Percentiles rank a stretch among this genome's conserved stretches.
Evolutionary conservation across 2,797 vertebrate genomes (phyloP).

Genomic region (Catamblyrhynchus diadema): DNA sequence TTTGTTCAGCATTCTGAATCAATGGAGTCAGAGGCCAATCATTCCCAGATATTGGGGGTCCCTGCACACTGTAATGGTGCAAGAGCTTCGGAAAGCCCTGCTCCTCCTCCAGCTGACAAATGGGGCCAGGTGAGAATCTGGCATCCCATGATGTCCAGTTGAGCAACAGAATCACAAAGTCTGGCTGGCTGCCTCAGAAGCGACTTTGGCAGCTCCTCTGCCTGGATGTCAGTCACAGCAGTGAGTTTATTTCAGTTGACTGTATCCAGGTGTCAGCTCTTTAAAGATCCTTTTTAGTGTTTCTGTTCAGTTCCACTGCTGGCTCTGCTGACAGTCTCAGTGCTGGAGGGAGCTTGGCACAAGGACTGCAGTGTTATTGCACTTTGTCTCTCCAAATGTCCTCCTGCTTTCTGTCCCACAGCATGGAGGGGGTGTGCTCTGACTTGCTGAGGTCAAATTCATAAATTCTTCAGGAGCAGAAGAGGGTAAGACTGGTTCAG

Average conservation of each 20-base stretch:
- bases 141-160: rapidly evolving
- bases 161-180: neutral
- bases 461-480: neutral
- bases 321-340: neutral
- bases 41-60: neutral
- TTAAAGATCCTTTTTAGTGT: neutral
- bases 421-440: neutral
- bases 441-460: neutral
- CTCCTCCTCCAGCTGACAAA: neutral
- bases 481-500: neutral
- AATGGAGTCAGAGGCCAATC: neutral
- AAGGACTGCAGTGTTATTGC: neutral
- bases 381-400: neutral
- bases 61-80: neutral
- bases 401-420: neutral
- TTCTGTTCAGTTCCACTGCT: neutral
- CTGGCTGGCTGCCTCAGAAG: neutral
- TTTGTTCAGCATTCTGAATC: neutral
- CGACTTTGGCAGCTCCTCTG: neutral
- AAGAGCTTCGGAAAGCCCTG: rapidly evolving
- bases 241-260: neutral
- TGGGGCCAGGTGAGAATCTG: neutral
- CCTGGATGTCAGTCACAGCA: neutral
- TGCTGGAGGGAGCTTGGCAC: neutral
- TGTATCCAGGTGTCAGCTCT: constrained; percentile 18